Base-by-base conservation (phyloP, 2,113 vertebrate genomes). In the Baryphthengus martii region DNA sequence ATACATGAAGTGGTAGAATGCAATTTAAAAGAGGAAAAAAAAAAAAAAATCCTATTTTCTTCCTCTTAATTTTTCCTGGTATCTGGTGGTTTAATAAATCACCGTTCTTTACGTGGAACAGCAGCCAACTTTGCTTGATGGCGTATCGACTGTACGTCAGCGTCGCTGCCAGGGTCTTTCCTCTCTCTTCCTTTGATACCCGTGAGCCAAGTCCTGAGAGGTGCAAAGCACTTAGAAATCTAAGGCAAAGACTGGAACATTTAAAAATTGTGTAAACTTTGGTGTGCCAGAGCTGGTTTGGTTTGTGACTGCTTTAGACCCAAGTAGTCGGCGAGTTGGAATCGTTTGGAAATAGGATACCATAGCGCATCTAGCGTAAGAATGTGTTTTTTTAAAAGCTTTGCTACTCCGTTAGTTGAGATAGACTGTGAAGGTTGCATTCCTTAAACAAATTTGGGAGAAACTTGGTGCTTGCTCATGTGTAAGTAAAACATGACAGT, bases 221-320 rank as follows among this genome's bases (percentile, higher is more conserved):
- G 87, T 87, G 73, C 71, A 79, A 56, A 89, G 91, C 77, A 7
- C 68, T 73, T 62, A 24, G 6, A 76, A 79, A 88, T 50, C 79
- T 39, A 21, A 79, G 62, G 78, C 77, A 88, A 89, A 80, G 91
- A 53, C 56, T 56, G 62, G 42, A 79, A 70, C 52, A 5, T 79
- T 76, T 66, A 13, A 73, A 74, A 74, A 31, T 6, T 24, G 47
- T 24, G 47, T 42, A 50, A 91, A 74, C 63, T 39, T 74, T 1
- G 45, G 33, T 37, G 52, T 59, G 79, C 82, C 61, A 70, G 29
- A 31, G 21, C 87, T 39, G 39, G 6, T 53, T 90, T 84, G 83
- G 80, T 72, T 85, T 87, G 93, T 17, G 71, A n/a, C 78, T 90
- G 68, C 65, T 84, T 84, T 50, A 66, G 90, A 83, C 24, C 59